Conservation (phyloP, 2,113 vertebrate species). For the Mirounga angustirostris region DNA sequence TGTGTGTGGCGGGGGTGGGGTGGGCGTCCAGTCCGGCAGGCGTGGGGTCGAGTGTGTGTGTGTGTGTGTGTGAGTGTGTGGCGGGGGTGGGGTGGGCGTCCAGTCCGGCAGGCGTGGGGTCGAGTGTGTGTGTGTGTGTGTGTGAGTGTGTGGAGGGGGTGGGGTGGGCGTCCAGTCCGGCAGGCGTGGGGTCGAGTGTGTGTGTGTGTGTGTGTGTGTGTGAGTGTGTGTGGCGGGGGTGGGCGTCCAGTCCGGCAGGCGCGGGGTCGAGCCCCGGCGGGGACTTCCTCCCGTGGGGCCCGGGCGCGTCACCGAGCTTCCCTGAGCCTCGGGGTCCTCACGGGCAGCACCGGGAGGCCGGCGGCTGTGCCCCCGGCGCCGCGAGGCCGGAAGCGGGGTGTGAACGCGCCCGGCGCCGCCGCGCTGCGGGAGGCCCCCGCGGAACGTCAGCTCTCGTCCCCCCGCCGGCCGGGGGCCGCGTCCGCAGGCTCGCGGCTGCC, state of each 20-base stretch:
- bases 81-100: no score
- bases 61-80: no score
- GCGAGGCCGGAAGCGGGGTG: fast-evolving
- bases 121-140: not conserved
- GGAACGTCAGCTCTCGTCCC: not conserved
- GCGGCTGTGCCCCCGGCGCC: fast-evolving
- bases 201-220: not conserved
- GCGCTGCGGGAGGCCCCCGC: fast-evolving
- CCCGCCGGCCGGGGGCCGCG: fast-evolving
- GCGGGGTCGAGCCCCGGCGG: not conserved
- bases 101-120: no score
- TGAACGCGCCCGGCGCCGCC: fast-evolving
- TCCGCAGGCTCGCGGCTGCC: fast-evolving
- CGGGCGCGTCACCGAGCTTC: no score
- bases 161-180: no score
- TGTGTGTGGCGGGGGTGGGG: not conserved
- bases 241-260: no score
- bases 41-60: no score
- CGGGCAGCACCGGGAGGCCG: fast-evolving
- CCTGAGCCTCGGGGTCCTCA: not conserved
- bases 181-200: no score
- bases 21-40: no score
- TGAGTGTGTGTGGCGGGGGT: no score
- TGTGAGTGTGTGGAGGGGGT: no score
- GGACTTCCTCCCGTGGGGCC: not conserved